Base-by-base conservation (phyloP, 1,140 invertebrate genomes). In the Schlechtendalia chinensis region DNA sequence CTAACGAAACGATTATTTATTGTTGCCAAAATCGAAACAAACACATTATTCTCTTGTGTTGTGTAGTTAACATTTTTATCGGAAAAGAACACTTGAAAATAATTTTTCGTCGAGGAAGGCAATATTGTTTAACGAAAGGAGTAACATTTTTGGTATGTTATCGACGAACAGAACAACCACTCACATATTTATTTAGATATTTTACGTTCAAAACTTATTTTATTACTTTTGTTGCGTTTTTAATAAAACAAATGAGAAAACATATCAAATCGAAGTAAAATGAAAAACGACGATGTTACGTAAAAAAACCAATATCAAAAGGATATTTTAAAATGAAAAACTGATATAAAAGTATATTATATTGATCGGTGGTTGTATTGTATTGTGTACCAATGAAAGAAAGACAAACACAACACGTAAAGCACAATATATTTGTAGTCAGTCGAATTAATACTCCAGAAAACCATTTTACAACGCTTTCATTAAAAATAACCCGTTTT, bases 241-340 rank as follows among this genome's bases (percentile, higher is more conserved):
- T 67, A 39, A 67, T 67, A 67, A 67, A 67, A 67, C 63, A 45
- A 67, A 67, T 39, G 32, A 22, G 11, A 67, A 67, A 67, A 67
- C 32, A 65, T 67, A 67, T 67, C 17, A 67, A 45, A 67, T 67
- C 11, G 63, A 12, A 67, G 12, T 14, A n/a, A 45, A 67, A 65
- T 39, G n/a, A 39, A 45, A 67, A 67, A 67, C 0, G 14, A 67
- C 22, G 5, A 67, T 67, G 39, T 45, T 67, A 67, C 3, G 8
- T 4, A 67, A 39, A 67, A n/a, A 3, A 67, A n/a, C 14, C 53
- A 54, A 17, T 19, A 63, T 32, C 27, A 63, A 63, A 63, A 63
- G 24, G 32, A 39, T 67, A 67, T 39, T 39, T 39, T 11, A 45
- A 67, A 22, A 65, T 65, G 29, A 65, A 65, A 65, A n/a, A 54